Evolutionary conservation across 2,113 vertebrate species (phyloP).

Genomic region (Pseudonaja textilis): DNA sequence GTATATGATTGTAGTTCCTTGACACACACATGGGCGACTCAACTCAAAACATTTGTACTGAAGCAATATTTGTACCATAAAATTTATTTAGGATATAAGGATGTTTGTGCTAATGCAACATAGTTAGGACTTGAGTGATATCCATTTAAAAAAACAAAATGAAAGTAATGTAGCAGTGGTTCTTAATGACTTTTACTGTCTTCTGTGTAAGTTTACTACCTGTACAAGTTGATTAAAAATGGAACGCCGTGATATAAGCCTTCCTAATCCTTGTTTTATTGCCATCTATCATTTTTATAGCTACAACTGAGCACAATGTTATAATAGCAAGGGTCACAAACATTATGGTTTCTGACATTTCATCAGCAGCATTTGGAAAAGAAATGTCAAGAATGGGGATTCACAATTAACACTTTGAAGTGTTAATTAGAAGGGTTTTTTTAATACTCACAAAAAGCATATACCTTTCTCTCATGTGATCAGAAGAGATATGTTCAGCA

Average conservation of each 20-base stretch:
- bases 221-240: conserved; percentile 50
- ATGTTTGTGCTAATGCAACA: not conserved
- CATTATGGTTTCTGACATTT: conserved; percentile 64
- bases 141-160: not conserved
- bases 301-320: conserved; percentile 66
- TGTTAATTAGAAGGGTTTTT: conserved; percentile 66
- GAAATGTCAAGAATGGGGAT: conserved; percentile 58
- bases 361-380: conserved; percentile 59
- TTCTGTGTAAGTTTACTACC: conserved; percentile 46
- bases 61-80: not conserved
- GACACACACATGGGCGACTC: not conserved
- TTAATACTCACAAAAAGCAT: conserved; percentile 51
- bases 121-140: not conserved
- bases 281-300: conserved; percentile 58
- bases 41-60: not conserved
- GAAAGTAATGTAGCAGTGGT: not conserved
- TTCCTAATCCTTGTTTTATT: conserved; percentile 58
- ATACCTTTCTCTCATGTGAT: conserved; percentile 16
- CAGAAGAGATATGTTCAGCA: conserved; percentile 38
- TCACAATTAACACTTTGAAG: conserved; percentile 68
- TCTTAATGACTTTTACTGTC: conserved; percentile 37
- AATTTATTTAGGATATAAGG: not conserved
- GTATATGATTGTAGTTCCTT: not conserved
- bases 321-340: conserved; percentile 66
- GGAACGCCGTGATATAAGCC: conserved; percentile 38